Percentiles rank a stretch among this genome's conserved stretches.
Conservation (phyloP, 1,140 invertebrate genomes). For the Cydia amplana region DNA sequence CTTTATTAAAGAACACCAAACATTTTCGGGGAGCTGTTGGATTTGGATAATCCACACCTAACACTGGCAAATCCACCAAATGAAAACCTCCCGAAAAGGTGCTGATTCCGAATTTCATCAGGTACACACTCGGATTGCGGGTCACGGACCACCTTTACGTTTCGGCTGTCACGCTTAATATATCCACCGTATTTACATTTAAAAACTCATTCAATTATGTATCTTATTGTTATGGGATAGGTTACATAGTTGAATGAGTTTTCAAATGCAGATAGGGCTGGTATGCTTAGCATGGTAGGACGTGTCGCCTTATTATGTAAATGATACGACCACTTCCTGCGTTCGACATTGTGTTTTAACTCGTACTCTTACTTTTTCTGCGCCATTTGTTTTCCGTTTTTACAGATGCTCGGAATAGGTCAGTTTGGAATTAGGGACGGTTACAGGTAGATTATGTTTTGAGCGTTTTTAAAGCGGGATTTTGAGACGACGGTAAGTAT, state of each 20-base stretch:
- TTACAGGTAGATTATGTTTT: neutral
- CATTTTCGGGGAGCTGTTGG: neutral
- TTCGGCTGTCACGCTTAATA: neutral
- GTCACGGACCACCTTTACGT: conserved; percentile 28
- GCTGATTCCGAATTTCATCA: conserved; percentile 54
- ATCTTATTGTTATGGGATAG: neutral
- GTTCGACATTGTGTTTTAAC: conserved; percentile 32
- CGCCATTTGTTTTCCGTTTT: conserved; percentile 22
- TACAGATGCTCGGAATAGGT: conserved; percentile 19
- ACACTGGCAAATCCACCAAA: conserved; percentile 16
- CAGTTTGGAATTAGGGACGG: conserved; percentile 11
- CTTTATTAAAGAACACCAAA: neutral
- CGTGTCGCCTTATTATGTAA: conserved; percentile 32
- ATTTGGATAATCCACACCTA: conserved; percentile 10
- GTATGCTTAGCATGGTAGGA: neutral
- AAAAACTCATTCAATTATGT: neutral
- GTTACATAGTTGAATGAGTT: neutral
- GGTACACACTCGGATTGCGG: conserved; percentile 37
- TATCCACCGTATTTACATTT: neutral
- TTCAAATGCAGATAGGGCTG: neutral
- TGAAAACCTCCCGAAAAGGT: conserved; percentile 25
- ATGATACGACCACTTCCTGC: conserved; percentile 25
- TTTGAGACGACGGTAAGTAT: neutral
- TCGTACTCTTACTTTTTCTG: conserved; percentile 14
- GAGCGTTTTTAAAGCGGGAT: neutral